Base-by-base conservation (phyloP, 2,797 vertebrate genomes). In the Brachyrhaphis roseni region DNA sequence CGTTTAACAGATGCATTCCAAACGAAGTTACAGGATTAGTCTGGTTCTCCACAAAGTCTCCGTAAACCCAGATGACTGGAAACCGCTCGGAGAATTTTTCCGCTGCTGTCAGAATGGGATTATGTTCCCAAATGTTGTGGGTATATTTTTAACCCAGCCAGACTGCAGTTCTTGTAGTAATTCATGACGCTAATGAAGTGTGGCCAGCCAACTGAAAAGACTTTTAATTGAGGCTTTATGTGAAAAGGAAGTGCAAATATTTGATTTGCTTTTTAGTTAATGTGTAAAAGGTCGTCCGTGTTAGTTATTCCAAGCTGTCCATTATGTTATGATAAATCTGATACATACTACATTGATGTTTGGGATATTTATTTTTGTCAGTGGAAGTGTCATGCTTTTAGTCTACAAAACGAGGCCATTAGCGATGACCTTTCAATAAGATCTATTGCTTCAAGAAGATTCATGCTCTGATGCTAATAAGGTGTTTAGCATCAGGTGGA, bases 1-100 rank as follows among this genome's bases (percentile, higher is more conserved):
- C 73, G 83, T 46, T 82, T 78, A 51, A 80, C 72, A 83, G 75
- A 86, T 74, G 57, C 81, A 79, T 82, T 72, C 13, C 77, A 74
- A 31, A 78, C 74, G 74, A 81, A 84, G 76, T 80, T 55, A 55
- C 57, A 76, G 59, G 66, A 81, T 85, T 77, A 43, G 45, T 49
- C 64, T 81, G 71, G 47, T 83, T 87, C 81, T 31, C 45, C 36
- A 72, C 76, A 82, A 81, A 46, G 13, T 62, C 57, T 13, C 46
- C 5, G 6, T 28, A 53, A 53, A 76, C 36, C 41, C 11, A 8
- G 74, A 77, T 62, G 77, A 74, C 75, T 74, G 49, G 13, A n/a
- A 88, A 16, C 11, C 45, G 8, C 34, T 41, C 18, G 11, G 43
- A 79, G 55, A 74, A 34, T 57, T 68, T 23, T 80, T 74, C 41